These are phyloP conservation scores for Protonibea diacanthus DNA, from an alignment of 2,797 vertebrate genomes.

Conservation along the genomic window DNA sequence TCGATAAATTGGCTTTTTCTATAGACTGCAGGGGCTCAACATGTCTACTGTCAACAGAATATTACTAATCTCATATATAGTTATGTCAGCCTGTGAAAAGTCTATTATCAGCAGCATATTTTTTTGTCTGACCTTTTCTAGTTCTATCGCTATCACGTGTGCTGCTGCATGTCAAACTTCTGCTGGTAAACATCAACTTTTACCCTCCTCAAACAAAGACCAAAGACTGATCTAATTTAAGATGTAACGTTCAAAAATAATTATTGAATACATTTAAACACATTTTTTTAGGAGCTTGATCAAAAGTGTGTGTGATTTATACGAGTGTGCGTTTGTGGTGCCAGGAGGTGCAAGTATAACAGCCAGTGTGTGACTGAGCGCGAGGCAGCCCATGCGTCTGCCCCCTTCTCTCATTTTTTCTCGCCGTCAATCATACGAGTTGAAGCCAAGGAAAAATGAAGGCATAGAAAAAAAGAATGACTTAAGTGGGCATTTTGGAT, in stretches of 20 bases:
- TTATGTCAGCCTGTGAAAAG: too few relatives aligned
- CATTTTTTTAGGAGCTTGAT: background rate
- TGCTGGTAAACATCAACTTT: background rate
- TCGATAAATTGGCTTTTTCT: background rate
- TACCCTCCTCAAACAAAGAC: background rate
- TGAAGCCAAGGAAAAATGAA: slow-evolving; percentile 38
- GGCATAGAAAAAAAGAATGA: slow-evolving; percentile 15
- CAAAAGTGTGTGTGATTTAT: slow-evolving; percentile 22
- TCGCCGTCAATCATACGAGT: slow-evolving; percentile 34
- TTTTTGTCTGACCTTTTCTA: background rate
- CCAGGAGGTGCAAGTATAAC: slow-evolving; percentile 60
- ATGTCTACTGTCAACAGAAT: background rate
- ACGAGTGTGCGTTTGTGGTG: slow-evolving; percentile 52
- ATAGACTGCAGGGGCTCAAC: background rate
- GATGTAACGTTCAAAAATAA: background rate
- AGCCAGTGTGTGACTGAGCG: slow-evolving; percentile 70
- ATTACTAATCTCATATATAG: background rate
- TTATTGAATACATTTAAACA: background rate
- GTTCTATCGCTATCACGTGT: too few relatives aligned
- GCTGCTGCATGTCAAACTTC: too few relatives aligned
- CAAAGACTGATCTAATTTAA: background rate
- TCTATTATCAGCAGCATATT: background rate
- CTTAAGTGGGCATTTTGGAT: slow-evolving; percentile 63
- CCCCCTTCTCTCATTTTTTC: slow-evolving; percentile 21
- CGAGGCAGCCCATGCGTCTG: slow-evolving; percentile 59